phyloP scores from a whole-genome alignment of 1,140 invertebrate species.

The Drosophila rufa region DNA sequence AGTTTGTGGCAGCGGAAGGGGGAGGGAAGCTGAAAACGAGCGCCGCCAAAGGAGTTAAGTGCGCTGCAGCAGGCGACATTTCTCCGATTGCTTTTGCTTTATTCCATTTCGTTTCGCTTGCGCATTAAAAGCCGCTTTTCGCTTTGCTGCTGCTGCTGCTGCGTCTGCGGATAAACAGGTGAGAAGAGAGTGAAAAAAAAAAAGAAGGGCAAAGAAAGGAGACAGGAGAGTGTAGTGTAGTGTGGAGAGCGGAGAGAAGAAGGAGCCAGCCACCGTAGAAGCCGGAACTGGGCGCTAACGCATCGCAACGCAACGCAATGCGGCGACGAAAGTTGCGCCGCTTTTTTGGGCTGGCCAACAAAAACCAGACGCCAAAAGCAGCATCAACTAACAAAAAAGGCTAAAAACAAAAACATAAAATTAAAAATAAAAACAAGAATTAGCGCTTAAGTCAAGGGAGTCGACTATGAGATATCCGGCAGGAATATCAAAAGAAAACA shows the following conservation, averaged over 20 bases:
- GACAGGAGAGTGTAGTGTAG: neutral
- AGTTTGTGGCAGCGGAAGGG: neutral
- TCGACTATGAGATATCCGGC: neutral
- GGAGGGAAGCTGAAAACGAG: neutral
- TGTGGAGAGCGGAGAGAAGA: neutral
- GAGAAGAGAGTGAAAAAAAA: neutral
- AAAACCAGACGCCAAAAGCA: slow-evolving; percentile 48
- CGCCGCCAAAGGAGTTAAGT: slow-evolving; percentile 22
- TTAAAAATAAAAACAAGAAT: slow-evolving; percentile 10
- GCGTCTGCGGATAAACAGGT: slow-evolving; percentile 37
- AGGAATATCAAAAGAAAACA: too few species aligned
- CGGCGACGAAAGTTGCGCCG: slow-evolving; percentile 74
- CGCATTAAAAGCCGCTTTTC: slow-evolving; percentile 70
- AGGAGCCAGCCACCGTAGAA: slow-evolving; percentile 58
- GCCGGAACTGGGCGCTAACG: slow-evolving; percentile 72
- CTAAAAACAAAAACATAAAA: neutral
- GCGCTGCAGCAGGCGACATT: slow-evolving; percentile 57
- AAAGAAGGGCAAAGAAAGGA: slow-evolving; percentile 2
- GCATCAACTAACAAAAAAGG: slow-evolving; percentile 12
- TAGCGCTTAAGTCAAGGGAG: neutral
- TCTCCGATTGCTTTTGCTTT: slow-evolving; percentile 48
- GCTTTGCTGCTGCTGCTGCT: slow-evolving; percentile 36
- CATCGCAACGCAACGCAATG: slow-evolving; percentile 57
- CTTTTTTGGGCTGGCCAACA: slow-evolving; percentile 74
- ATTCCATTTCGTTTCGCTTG: slow-evolving; percentile 50